Evolutionary conservation across 35 echinoderm and acorn worm genomes (phyloP), one percentile per base, ranked within the genome.

Genomic region (Strongylocentrotus purpuratus): DNA sequence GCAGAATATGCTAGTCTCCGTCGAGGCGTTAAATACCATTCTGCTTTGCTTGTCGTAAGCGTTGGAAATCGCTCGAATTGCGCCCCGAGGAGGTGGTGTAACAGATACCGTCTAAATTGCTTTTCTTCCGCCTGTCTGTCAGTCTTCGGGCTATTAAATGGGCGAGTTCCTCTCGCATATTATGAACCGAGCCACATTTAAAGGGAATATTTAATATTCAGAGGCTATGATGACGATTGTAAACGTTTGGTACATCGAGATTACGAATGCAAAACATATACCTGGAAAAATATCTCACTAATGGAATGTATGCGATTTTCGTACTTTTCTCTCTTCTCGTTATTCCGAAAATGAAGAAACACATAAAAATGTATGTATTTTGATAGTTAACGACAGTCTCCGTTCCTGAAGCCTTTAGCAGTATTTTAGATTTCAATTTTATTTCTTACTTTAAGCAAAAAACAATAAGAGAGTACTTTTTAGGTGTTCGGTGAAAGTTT

Each of bases 61-160:
- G 87, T 15, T 17, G 87, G 15, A 33, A 89, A 89, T 89, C 45
- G 45, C 65, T 78, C 87, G 31, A 89, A 89, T 33, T 89, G 87
- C 45, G 20, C 86, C 87, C 65, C 87, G 31, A 33, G 32, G 45
- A 46, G 87, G 12, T 89, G 25, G n/a, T 32, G 87, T 89, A 89
- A 89, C 87, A 46, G 87, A 89, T 89, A 33, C 33, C 32, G 45
- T 31, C 87, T 31, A 41, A 89, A 89, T 89, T 89, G 87, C 87
- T 89, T 89, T 89, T 33, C 87, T 89, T 89, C 87, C 87, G 87
- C 87, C 87, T 89, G 87, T 89, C 87, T 89, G 87, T 89, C 87
- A 89, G 32, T 31, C 45, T 88, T 33, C 33, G 20, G 20, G 33
- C 45, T 89, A 89, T 28, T 89, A 45, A 87, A 89, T 89, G 87